Base-by-base conservation (phyloP, 2,113 vertebrate species). In the Hystrix brachyura region DNA sequence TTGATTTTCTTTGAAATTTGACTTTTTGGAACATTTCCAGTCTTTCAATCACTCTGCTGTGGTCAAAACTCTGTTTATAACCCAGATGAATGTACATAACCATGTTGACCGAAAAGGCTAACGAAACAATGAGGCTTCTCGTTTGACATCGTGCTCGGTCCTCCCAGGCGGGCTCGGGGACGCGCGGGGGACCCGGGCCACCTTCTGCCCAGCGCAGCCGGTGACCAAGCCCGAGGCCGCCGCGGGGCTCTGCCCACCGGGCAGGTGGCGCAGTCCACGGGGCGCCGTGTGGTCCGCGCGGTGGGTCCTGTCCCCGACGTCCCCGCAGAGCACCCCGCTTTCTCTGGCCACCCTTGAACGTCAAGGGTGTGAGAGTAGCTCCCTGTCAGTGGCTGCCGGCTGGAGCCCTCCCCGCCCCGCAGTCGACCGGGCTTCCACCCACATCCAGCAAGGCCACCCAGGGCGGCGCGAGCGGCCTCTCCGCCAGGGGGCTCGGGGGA, bases 401-500 rank as follows among this genome's bases (percentile, higher is more conserved):
- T 34, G 10, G 90, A 87, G 48, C 92, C 91, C 55, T 27, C 94
- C 65, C 92, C 9, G 14, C 94, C 91, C 96, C 48, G 62, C 85
- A 38, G 18, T 97, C 98, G 97, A 11, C 13, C 0, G 51, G 64
- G 11, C 48, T 43, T 32, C 14, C 59, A 34, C 62, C 7, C 0
- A 43, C 84, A 8, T 74, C 72, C 51, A 17, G 57, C 84, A 7
- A 32, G 21, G 71, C 97, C 97, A 71, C 94, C 95, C 91, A 94
- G 88, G 91, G 94, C 3, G 43, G 74, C 88, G 38, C 64, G 38
- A 14, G 72, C 86, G 65, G 67, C 92, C 91, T 53, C 92, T 6
- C 57, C 0, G 6, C 15, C 11, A 84, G 83, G 87, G 74, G 95
- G 82, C 98, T 51, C 98, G 60, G 62, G 98, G 96, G 98, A 98